These are phyloP conservation scores for Coturnix japonica DNA, from an alignment of 2,113 vertebrate genomes.

Conservation along the genomic window DNA sequence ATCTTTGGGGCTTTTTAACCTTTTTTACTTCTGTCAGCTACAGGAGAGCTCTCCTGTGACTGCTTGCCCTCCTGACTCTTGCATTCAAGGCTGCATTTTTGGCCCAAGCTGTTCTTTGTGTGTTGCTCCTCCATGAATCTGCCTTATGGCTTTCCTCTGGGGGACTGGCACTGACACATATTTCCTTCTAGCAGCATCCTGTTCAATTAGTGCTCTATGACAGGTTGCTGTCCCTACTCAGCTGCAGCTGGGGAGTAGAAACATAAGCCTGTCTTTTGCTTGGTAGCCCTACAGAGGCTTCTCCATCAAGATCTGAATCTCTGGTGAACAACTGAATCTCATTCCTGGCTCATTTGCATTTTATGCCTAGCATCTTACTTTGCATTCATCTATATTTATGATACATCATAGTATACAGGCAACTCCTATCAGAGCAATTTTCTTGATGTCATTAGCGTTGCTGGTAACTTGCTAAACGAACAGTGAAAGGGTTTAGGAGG, in stretches of 20 bases:
- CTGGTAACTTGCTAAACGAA: constrained; percentile 65
- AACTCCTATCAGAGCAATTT: constrained; percentile 76
- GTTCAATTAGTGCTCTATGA: constrained; percentile 70
- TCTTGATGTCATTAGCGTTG: constrained; percentile 68
- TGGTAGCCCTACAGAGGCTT: constrained; percentile 71
- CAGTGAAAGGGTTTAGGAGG: constrained; percentile 64
- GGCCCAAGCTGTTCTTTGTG: not conserved
- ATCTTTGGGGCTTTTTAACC: not conserved
- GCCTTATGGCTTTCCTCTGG: constrained; percentile 5
- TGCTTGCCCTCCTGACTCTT: not conserved
- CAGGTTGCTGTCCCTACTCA: constrained; percentile 38
- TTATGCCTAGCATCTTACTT: constrained; percentile 73
- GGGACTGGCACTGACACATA: constrained; percentile 14
- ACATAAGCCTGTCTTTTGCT: constrained; percentile 70
- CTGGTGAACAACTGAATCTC: constrained; percentile 72
- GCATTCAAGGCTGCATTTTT: constrained; percentile 16
- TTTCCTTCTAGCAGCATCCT: constrained; percentile 64
- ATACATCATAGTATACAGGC: constrained; percentile 60
- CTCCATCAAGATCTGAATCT: constrained; percentile 68
- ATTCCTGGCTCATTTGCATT: constrained; percentile 78
- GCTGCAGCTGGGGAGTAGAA: constrained; percentile 60
- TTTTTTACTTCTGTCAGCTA: constrained; percentile 9
- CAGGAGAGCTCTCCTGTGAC: not conserved
- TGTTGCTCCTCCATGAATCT: not conserved
- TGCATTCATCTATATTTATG: constrained; percentile 80